These are phyloP conservation scores for Coregonus sp. DNA, from an alignment of 2,797 vertebrate species.

Conservation along the genomic window DNA sequence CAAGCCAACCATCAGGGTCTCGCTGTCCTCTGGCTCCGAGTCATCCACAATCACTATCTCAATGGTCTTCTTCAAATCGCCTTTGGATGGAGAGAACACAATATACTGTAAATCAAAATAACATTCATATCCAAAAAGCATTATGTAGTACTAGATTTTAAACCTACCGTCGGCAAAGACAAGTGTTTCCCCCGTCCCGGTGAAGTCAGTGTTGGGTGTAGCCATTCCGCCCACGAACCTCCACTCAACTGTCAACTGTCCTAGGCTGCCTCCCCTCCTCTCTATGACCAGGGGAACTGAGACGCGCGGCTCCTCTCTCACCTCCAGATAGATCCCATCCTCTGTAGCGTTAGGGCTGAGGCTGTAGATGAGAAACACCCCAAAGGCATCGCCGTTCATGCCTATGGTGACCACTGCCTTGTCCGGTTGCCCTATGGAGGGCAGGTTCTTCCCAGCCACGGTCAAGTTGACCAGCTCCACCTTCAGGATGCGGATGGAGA, in stretches of 20 bases:
- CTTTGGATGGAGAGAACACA: constrained; percentile 62
- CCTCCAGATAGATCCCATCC: constrained; percentile 81
- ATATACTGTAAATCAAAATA: too few species aligned
- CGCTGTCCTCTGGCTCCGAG: constrained; percentile 85
- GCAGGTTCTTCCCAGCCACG: constrained; percentile 79
- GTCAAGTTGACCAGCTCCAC: constrained; percentile 85
- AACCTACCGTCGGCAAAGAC: constrained; percentile 87
- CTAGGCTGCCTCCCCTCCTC: constrained; percentile 89
- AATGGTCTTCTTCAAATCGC: constrained; percentile 84
- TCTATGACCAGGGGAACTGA: constrained; percentile 86
- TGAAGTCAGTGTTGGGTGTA: constrained; percentile 84
- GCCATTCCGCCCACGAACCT: constrained; percentile 86
- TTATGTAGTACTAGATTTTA: neutral
- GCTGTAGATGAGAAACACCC: constrained; percentile 90
- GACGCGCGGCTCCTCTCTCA: constrained; percentile 81
- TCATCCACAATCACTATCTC: constrained; percentile 86
- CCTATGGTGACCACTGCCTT: constrained; percentile 85
- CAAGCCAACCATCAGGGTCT: constrained; percentile 84
- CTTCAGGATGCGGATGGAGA: constrained; percentile 85
- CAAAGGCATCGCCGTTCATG: constrained; percentile 96
- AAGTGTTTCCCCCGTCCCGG: constrained; percentile 82
- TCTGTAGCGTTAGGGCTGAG: constrained; percentile 80
- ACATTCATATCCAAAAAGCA: too few species aligned
- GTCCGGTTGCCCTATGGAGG: constrained; percentile 85
- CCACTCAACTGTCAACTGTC: constrained; percentile 90